These are phyloP conservation scores for Choreutis nemorana DNA, from an alignment of 2,888 invertebrate species.

Conservation along the genomic window DNA sequence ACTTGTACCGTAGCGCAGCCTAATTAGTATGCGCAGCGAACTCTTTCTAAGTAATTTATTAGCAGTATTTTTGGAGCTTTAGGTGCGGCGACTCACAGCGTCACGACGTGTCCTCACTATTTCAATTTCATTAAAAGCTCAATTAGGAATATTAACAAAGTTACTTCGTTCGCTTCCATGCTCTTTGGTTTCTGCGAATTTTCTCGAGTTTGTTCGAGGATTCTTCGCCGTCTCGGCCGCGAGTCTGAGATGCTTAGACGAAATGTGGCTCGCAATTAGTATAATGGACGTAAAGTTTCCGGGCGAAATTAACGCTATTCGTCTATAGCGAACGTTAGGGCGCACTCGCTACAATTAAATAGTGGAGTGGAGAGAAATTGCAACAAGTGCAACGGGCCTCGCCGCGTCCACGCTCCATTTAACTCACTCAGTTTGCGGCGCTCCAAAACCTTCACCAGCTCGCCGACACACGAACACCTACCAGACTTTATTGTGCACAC, in stretches of 20 bases:
- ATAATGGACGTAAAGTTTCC: slow-evolving; percentile 58
- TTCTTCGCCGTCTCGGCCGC: slow-evolving; percentile 37
- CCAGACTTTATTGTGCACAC: slow-evolving; percentile 17
- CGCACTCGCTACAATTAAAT: slow-evolving; percentile 52
- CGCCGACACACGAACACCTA: slow-evolving; percentile 28
- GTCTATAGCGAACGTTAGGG: slow-evolving; percentile 46
- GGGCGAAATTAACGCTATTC: slow-evolving; percentile 51
- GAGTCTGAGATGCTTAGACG: slow-evolving; percentile 53
- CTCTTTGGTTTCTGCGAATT: slow-evolving; percentile 49
- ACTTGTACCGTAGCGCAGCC: no score
- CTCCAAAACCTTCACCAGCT: slow-evolving; percentile 23
- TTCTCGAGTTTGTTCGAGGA: slow-evolving; percentile 49
- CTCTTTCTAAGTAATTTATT: slow-evolving; percentile 53
- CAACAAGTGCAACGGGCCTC: slow-evolving; percentile 54
- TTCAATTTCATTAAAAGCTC: slow-evolving; percentile 65
- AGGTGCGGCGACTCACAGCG: slow-evolving; percentile 28
- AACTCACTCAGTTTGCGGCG: slow-evolving; percentile 45
- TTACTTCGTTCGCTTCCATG: slow-evolving; percentile 48
- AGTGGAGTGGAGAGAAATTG: slow-evolving; percentile 51
- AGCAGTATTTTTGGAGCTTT: slow-evolving; percentile 52
- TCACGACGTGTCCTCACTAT: slow-evolving; percentile 49
- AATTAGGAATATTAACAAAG: slow-evolving; percentile 61
- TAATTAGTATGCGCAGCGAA: slow-evolving; percentile 56
- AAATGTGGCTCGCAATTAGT: slow-evolving; percentile 62
- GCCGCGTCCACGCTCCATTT: slow-evolving; percentile 50